Percentiles rank a stretch among this genome's conserved stretches.
Evolutionary conservation across 2,888 invertebrate species (phyloP).

Genomic region (Meteorus cinctellus): DNA sequence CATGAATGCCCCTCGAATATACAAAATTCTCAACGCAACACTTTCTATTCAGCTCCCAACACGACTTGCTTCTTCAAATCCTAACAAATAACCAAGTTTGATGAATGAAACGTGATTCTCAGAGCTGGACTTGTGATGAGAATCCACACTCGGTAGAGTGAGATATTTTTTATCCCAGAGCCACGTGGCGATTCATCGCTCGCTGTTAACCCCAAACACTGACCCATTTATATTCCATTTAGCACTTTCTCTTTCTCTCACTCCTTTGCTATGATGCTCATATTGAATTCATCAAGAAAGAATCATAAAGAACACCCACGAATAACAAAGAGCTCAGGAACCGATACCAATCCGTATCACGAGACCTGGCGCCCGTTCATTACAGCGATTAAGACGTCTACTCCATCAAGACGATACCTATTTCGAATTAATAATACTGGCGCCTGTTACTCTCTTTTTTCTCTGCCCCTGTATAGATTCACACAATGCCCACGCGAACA

Average conservation of each 20-base stretch:
- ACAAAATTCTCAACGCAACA: not conserved
- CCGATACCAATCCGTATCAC: not conserved
- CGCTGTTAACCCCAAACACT: not conserved
- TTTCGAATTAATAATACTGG: slow-evolving; percentile 37
- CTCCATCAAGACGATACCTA: slow-evolving; percentile 18
- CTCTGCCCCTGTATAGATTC: slow-evolving; percentile 13
- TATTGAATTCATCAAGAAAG: slow-evolving; percentile 22
- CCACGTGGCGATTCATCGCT: slow-evolving; percentile 19
- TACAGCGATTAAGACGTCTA: slow-evolving; percentile 36
- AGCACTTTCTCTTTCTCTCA: slow-evolving; percentile 7
- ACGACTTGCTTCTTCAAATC: not conserved
- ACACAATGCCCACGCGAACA: slow-evolving; percentile 47
- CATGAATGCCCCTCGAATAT: not conserved
- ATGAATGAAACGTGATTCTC: slow-evolving; percentile 23
- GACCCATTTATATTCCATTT: slow-evolving; percentile 38
- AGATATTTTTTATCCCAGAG: not conserved
- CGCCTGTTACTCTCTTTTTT: slow-evolving; percentile 31
- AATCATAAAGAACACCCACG: slow-evolving; percentile 39
- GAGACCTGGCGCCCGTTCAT: slow-evolving; percentile 30
- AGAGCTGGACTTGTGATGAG: not conserved
- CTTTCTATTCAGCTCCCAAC: not conserved
- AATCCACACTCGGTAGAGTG: not conserved
- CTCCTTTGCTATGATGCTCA: not conserved
- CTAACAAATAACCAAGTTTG: not conserved
- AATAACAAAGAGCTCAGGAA: not conserved